A percentile compares a stretch with the other conserved stretches of the same genome.
These are phyloP conservation scores for Passer domesticus DNA, from an alignment of 2,113 vertebrate species.

Conservation along the genomic window DNA sequence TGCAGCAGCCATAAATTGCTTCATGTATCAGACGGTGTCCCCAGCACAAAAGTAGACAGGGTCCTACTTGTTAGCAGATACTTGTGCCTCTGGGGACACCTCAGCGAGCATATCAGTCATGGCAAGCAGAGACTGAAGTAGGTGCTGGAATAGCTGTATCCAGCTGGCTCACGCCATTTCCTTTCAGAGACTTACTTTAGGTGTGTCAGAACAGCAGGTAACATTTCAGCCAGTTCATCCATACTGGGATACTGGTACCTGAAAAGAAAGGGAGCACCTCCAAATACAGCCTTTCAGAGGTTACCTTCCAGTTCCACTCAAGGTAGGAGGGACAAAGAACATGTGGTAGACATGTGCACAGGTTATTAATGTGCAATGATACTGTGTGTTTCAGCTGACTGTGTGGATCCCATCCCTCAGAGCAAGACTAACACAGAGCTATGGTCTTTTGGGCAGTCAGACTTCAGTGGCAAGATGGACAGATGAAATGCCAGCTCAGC, in stretches of 20 bases:
- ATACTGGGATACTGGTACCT: conserved; percentile 95
- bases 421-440: not conserved
- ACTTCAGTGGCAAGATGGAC: not conserved
- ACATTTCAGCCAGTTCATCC: conserved; percentile 94
- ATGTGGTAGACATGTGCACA: not conserved
- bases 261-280: conserved; percentile 28
- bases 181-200: conserved; percentile 81
- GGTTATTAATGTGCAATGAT: not conserved
- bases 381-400: not conserved
- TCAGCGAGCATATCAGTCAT: not conserved
- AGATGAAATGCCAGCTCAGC: not conserved
- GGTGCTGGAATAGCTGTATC: not conserved
- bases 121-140: not conserved
- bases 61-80: not conserved
- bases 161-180: not conserved
- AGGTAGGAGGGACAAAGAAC: not conserved
- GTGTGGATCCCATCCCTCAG: not conserved
- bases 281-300: not conserved
- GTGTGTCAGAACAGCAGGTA: conserved; percentile 87
- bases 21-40: not conserved
- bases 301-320: not conserved
- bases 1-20: not conserved
- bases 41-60: not conserved
- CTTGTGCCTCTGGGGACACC: not conserved
- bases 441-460: not conserved